Evolutionary conservation across 2,797 vertebrate species (phyloP).

Genomic region (Falco biarmicus): DNA sequence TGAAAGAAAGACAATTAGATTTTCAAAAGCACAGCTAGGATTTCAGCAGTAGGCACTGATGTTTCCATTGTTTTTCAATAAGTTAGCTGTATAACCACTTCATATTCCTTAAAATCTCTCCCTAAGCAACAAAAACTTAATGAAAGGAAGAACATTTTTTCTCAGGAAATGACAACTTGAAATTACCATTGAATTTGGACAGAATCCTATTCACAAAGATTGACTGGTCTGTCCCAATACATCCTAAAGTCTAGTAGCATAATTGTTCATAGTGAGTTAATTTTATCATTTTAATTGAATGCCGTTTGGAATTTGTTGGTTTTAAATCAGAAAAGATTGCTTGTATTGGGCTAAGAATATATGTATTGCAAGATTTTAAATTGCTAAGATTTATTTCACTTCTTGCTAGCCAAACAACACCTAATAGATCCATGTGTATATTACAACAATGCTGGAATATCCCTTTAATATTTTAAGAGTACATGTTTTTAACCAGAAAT

Average conservation of each 20-base stretch:
- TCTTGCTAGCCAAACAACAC: not conserved
- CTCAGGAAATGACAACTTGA: not conserved
- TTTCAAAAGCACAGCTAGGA: not conserved
- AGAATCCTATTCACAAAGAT: not conserved
- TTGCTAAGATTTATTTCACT: not conserved
- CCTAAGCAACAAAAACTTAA: not conserved
- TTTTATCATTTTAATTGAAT: not conserved
- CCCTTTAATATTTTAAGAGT: not conserved
- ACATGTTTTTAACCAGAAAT: not conserved
- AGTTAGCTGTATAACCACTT: not conserved
- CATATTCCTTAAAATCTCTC: not conserved
- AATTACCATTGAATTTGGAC: not conserved
- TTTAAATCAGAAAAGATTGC: not conserved
- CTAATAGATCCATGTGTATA: not conserved
- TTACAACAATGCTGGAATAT: not conserved
- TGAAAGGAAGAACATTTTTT: not conserved
- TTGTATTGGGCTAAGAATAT: not conserved
- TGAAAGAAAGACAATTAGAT: not conserved
- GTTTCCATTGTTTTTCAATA: not conserved
- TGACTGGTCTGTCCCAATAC: not conserved
- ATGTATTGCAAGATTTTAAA: not conserved
- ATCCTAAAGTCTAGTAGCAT: not conserved
- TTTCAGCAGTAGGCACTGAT: not conserved
- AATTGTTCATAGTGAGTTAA: not conserved
- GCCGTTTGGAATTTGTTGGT: not conserved